These are phyloP conservation scores for Tetramorium alpestre DNA, from an alignment of 1,140 invertebrate genomes.

Conservation along the genomic window DNA sequence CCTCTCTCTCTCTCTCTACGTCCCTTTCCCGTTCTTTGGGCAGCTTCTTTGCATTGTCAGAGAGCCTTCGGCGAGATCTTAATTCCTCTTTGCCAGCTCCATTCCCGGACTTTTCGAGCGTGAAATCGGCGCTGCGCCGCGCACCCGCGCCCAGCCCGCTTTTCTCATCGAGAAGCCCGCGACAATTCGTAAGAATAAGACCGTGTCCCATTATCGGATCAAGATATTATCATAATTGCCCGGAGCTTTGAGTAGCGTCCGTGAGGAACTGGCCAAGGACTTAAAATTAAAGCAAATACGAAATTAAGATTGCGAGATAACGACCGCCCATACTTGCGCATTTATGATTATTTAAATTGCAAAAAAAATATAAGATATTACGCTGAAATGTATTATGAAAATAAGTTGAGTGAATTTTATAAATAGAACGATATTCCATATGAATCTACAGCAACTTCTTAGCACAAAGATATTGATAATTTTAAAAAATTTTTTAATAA, in stretches of 20 bases:
- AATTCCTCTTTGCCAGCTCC: slow-evolving; percentile 74
- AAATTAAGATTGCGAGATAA: slow-evolving; percentile 60
- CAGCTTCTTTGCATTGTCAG: slow-evolving; percentile 70
- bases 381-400: not conserved
- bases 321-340: not conserved
- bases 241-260: slow-evolving; percentile 37
- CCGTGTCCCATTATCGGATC: slow-evolving; percentile 75
- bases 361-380: not conserved
- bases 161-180: slow-evolving; percentile 57
- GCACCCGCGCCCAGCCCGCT: slow-evolving; percentile 37
- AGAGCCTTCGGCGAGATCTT: slow-evolving; percentile 72
- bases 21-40: slow-evolving; percentile 11
- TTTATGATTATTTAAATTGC: not conserved
- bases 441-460: not conserved
- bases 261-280: slow-evolving; percentile 18
- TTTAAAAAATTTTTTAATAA: not conserved
- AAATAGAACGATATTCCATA: not conserved
- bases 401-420: not conserved
- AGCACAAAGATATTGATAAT: not conserved
- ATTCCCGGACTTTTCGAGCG: slow-evolving; percentile 73
- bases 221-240: slow-evolving; percentile 77
- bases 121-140: slow-evolving; percentile 66
- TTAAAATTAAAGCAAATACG: slow-evolving; percentile 72
- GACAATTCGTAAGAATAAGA: slow-evolving; percentile 75
- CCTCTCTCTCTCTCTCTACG: slow-evolving; percentile 29